Evolutionary conservation across 2,797 vertebrate genomes (phyloP).

Genomic region (Scomberomorus guttatus): DNA sequence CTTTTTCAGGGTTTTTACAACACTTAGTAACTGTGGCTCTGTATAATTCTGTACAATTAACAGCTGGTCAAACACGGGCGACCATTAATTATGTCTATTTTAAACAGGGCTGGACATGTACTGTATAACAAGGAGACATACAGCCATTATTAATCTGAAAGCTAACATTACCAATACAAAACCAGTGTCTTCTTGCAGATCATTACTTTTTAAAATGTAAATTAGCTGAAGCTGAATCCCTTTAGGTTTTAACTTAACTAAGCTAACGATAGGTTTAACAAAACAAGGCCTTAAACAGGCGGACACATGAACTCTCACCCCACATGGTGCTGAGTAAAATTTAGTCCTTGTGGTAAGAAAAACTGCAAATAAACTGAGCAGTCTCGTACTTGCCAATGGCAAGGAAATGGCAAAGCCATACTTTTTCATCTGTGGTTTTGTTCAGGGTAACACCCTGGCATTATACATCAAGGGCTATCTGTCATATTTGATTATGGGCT

Average conservation of each 20-base stretch:
- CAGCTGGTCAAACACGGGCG: not conserved
- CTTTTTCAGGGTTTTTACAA: no score
- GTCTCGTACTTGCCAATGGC: not conserved
- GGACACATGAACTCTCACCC: not conserved
- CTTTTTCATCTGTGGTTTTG: slow-evolving; percentile 11
- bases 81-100: not conserved
- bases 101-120: not conserved
- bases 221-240: not conserved
- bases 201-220: not conserved
- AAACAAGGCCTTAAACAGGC: not conserved
- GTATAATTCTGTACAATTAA: not conserved
- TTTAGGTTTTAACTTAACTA: not conserved
- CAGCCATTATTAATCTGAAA: not conserved
- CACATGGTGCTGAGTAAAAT: not conserved
- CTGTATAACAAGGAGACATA: not conserved
- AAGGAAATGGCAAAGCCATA: not conserved
- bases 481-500: slow-evolving; percentile 7
- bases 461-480: not conserved
- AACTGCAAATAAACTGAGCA: not conserved
- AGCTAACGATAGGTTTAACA: not conserved
- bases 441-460: not conserved
- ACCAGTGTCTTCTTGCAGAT: not conserved
- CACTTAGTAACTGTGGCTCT: no score
- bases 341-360: not conserved
- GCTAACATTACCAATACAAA: not conserved